Evolutionary conservation across 2,797 vertebrate species (phyloP).

Genomic region (Epinephelus coioides): DNA sequence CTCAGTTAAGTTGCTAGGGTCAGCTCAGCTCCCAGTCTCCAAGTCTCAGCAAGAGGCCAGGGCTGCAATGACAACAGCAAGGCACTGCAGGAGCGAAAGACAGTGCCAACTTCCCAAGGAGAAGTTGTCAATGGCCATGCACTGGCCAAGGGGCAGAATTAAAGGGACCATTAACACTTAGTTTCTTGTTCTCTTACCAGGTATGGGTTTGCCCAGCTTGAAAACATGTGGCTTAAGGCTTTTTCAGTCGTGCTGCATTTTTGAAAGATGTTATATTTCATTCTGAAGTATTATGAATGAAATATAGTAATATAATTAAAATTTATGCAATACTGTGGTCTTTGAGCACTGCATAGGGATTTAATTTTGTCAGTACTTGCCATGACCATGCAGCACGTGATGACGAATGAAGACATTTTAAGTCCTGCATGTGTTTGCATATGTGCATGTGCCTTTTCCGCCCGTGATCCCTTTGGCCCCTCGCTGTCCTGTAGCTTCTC

Average conservation of each 20-base stretch:
- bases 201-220: neutral
- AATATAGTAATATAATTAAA: no score
- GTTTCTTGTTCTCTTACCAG: neutral
- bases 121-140: slow-evolving; percentile 46
- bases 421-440: neutral
- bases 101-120: slow-evolving; percentile 39
- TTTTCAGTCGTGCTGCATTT: neutral
- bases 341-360: neutral
- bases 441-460: slow-evolving; percentile 3
- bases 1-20: slow-evolving; percentile 60
- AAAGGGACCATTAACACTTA: slow-evolving; percentile 31
- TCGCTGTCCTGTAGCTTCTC: slow-evolving; percentile 52
- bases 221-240: neutral
- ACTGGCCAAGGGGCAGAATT: slow-evolving; percentile 24
- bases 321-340: neutral
- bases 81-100: slow-evolving; percentile 15
- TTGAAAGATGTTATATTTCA: neutral
- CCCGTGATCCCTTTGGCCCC: slow-evolving; percentile 22
- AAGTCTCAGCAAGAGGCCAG: slow-evolving; percentile 37
- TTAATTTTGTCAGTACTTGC: neutral
- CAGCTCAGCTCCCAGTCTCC: slow-evolving; percentile 43
- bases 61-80: slow-evolving; percentile 37
- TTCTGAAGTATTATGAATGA: neutral
- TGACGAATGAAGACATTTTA: neutral
- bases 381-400: neutral